Conservation (phyloP, 2,113 vertebrate genomes). For the Colossoma macropomum region DNA sequence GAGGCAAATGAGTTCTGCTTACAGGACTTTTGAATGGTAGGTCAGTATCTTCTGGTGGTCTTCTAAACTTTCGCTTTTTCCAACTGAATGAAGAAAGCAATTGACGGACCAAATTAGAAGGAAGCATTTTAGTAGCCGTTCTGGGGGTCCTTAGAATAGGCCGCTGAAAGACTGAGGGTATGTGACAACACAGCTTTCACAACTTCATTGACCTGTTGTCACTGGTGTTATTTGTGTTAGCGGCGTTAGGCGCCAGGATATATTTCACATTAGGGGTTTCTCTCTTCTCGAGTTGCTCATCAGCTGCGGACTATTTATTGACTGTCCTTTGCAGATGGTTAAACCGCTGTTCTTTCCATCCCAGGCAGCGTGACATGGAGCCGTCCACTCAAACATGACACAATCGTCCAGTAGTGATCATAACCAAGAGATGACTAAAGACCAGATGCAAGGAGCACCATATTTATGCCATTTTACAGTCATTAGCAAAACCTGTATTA, state of each 20-base stretch:
- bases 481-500: not conserved
- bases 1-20: not conserved
- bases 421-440: not conserved
- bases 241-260: slow-evolving; percentile 66
- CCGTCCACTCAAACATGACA: not conserved
- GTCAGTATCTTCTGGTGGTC: not conserved
- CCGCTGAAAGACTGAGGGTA: slow-evolving; percentile 31
- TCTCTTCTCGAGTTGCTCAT: slow-evolving; percentile 75
- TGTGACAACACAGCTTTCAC: slow-evolving; percentile 42
- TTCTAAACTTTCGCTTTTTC: slow-evolving; percentile 58
- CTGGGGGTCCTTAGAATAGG: slow-evolving; percentile 25
- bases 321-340: slow-evolving; percentile 37
- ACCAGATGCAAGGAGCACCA: not conserved
- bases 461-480: not conserved
- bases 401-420: not conserved
- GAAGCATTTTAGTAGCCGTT: slow-evolving; percentile 6
- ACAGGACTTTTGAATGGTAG: not conserved
- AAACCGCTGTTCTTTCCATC: slow-evolving; percentile 57
- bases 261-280: slow-evolving; percentile 69
- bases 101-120: slow-evolving; percentile 61
- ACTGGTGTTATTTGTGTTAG: slow-evolving; percentile 56
- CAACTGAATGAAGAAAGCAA: slow-evolving; percentile 57
- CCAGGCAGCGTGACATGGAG: slow-evolving; percentile 12
- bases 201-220: slow-evolving; percentile 57
- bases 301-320: slow-evolving; percentile 74